Conservation (phyloP, 2,113 vertebrate species). For the Lampris incognitus region DNA sequence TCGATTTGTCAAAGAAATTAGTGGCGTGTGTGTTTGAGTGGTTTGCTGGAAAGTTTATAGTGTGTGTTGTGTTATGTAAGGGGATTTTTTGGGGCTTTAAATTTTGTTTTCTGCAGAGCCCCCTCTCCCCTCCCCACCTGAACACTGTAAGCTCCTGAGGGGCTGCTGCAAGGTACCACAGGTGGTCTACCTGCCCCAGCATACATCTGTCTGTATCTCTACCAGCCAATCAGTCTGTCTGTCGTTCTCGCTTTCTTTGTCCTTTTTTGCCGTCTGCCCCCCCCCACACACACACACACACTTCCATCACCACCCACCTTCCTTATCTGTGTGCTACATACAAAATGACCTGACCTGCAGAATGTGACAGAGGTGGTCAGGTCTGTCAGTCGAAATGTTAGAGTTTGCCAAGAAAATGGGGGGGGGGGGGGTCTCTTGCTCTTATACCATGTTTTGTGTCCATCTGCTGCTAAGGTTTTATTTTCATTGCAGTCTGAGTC, state of each 20-base stretch:
- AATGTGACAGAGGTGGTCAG: constrained; percentile 15
- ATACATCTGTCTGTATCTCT: no score
- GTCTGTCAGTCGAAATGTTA: constrained; percentile 14
- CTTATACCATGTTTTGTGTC: constrained; percentile 3
- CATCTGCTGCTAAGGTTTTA: constrained; percentile 15
- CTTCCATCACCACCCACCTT: not conserved
- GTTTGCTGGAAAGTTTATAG: constrained; percentile 3
- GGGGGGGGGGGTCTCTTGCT: not conserved
- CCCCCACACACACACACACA: no score
- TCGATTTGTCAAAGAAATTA: constrained; percentile 11
- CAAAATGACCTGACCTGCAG: not conserved
- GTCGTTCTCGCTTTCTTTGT: not conserved
- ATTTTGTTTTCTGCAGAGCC: not conserved
- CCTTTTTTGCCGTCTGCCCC: no score
- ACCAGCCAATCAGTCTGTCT: not conserved
- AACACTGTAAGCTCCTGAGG: no score
- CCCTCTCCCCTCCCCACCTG: no score
- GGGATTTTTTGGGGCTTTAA: no score
- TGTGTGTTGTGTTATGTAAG: not conserved
- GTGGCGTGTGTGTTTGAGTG: constrained; percentile 3
- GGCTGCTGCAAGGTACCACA: no score
- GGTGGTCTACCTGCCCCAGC: no score
- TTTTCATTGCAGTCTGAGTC: not conserved
- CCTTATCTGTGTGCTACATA: constrained; percentile 2
- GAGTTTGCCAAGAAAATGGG: no score